Evolutionary conservation across 1,140 invertebrate species (phyloP), one percentile per base, ranked within the genome.

Genomic region (Drosophila parvula): DNA sequence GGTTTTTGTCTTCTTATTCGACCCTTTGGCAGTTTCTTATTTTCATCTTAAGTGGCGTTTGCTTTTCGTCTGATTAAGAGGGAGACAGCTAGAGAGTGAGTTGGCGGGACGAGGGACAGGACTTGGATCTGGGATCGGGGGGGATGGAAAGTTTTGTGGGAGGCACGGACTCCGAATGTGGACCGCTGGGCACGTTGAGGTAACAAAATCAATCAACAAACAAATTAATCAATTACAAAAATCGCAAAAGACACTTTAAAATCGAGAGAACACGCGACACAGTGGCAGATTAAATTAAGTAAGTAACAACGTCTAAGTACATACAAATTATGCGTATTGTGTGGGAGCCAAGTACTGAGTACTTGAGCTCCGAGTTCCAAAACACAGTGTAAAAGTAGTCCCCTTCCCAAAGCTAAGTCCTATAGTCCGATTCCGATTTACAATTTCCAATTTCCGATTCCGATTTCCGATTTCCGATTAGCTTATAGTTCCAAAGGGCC

Each of bases 21-120:
- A 81, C 64, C 79, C 64, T 74, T 81, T 88, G 83, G 83, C 83
- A 86, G 83, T 86, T 86, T 67, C 63, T 48, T 79, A 61, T 80
- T 51, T 53, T 60, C 59, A 50, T 76, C 40, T 45, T 70, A 75
- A 78, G 68, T 77, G 73, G 67, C 78, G 67, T 70, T 75, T 63
- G 61, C 59, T 68, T 78, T 78, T 76, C 53, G 18, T 55, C 63
- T 77, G 27, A 48, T 48, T 61, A 27, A 45, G 56, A 77, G 43
- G 41, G 50, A 61, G 50, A 56, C 30, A 61, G 47, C 64, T 59
- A 62, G 12, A 61, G 40, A 53, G 22, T 16, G 30, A 18, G n/a
- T 34, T 11, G 47, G 14, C 4, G 38, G 43, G 22, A n/a, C 32
- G 16, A 34, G n/a, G 40, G 6, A n/a, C 10, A 10, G 32, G 27